A percentile compares a stretch with the other conserved stretches of the same genome.
Conservation (phyloP, 2,888 invertebrate species). For the Prostheceraeus crozeri region DNA sequence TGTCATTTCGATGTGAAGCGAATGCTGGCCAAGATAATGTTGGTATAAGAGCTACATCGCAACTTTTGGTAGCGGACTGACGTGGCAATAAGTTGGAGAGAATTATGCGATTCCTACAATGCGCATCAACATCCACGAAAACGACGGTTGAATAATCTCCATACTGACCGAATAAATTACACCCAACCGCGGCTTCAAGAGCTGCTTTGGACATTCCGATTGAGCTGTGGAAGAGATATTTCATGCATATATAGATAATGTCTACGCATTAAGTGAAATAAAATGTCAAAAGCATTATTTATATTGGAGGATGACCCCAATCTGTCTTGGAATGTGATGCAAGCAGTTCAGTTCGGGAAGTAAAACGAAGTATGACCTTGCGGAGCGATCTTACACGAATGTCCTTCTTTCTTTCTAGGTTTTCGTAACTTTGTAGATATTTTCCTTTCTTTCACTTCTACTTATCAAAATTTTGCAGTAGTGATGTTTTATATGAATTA, state of each 20-base stretch:
- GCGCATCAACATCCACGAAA: slow-evolving; percentile 98
- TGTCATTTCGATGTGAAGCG: slow-evolving; percentile 83
- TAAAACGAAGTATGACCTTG: too few species aligned
- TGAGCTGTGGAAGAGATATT: slow-evolving; percentile 65
- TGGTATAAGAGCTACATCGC: slow-evolving; percentile 80
- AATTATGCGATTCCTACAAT: slow-evolving; percentile 71
- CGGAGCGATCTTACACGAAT: too few species aligned
- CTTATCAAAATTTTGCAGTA: too few species aligned
- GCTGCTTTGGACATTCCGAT: slow-evolving; percentile 97
- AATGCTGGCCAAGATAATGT: slow-evolving; percentile 96
- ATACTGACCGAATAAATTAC: slow-evolving; percentile 90
- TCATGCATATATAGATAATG: slow-evolving; percentile 73
- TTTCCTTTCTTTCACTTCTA: too few species aligned
- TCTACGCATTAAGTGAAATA: too few species aligned
- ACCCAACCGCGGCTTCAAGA: slow-evolving; percentile 93
- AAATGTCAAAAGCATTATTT: slow-evolving; percentile 40
- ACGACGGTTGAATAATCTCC: slow-evolving; percentile 97
- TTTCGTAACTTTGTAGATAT: too few species aligned
- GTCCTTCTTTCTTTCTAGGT: too few species aligned
- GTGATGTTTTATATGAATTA: too few species aligned
- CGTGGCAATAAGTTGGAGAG: slow-evolving; percentile 64
- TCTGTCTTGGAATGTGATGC: too few species aligned
- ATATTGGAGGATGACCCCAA: background rate
- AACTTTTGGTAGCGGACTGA: slow-evolving; percentile 90
- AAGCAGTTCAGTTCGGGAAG: too few species aligned